Conservation (phyloP, 2,888 invertebrate genomes). For the Melitaea athalia region DNA sequence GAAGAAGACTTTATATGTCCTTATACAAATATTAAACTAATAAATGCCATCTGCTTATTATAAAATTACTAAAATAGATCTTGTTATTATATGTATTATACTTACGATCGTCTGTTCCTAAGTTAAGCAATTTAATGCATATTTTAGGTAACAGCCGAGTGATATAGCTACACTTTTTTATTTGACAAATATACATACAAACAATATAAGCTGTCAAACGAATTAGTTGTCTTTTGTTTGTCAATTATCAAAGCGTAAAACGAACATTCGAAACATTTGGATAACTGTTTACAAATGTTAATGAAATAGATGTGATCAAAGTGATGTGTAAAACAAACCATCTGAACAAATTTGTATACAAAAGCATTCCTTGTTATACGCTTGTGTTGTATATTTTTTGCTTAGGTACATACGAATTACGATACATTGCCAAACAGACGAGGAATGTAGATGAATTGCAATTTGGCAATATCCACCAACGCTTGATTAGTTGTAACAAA, state of each 20-base stretch:
- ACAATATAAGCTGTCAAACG: no score
- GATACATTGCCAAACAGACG: conserved; percentile 32
- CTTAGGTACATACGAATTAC: conserved; percentile 28
- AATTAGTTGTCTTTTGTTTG: no score
- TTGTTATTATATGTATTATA: no score
- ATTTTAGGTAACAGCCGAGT: no score
- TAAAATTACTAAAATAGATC: not conserved
- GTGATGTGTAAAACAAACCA: conserved; percentile 19
- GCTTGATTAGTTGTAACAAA: conserved; percentile 37
- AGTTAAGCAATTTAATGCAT: no score
- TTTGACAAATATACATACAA: no score
- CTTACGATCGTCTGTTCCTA: no score
- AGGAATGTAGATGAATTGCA: conserved; percentile 28
- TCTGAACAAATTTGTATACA: conserved; percentile 26
- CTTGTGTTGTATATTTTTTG: conserved; percentile 29
- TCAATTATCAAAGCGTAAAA: no score
- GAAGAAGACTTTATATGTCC: conserved; percentile 46
- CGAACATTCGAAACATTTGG: not conserved
- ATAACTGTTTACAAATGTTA: not conserved
- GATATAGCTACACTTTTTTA: no score
- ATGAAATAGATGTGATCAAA: conserved; percentile 9
- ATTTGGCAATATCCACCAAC: conserved; percentile 28
- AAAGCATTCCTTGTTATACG: conserved; percentile 31
- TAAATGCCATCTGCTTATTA: not conserved
- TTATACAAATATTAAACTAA: conserved; percentile 17